Evolutionary conservation across 2,888 invertebrate genomes (phyloP).

Genomic region (Norana najaformis): DNA sequence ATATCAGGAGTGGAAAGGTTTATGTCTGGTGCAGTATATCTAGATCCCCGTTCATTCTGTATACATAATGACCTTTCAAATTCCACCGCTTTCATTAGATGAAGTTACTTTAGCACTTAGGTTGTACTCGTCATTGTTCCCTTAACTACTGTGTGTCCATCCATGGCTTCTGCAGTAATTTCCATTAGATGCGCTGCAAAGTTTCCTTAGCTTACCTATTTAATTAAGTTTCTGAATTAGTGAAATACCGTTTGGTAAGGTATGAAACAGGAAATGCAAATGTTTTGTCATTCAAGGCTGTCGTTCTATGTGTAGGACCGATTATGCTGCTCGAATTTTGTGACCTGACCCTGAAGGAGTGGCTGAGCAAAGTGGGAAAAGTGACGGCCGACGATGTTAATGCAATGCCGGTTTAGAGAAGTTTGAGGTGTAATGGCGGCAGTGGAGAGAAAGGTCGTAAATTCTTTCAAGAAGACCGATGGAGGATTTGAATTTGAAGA

Average conservation of each 20-base stretch:
- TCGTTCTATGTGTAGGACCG: neutral
- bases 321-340: conserved; percentile 31
- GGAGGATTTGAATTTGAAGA: too few relatives aligned
- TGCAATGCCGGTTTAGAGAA: too few relatives aligned
- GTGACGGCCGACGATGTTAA: conserved; percentile 1
- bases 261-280: neutral
- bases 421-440: too few relatives aligned
- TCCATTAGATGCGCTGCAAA: too few relatives aligned
- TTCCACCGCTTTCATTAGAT: neutral
- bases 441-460: too few relatives aligned
- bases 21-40: too few relatives aligned
- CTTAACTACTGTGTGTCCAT: neutral
- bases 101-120: neutral
- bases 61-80: neutral
- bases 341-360: conserved; percentile 28
- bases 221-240: too few relatives aligned
- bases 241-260: too few relatives aligned
- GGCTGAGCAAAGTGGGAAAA: conserved; percentile 24
- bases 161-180: neutral
- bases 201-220: too few relatives aligned
- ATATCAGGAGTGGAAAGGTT: neutral
- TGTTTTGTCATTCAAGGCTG: neutral
- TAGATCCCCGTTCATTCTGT: neutral
- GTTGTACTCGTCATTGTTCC: neutral
- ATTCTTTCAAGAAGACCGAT: too few relatives aligned